These are phyloP conservation scores for Diaprepes abbreviatus DNA, from an alignment of 2,888 invertebrate species.

Conservation along the genomic window DNA sequence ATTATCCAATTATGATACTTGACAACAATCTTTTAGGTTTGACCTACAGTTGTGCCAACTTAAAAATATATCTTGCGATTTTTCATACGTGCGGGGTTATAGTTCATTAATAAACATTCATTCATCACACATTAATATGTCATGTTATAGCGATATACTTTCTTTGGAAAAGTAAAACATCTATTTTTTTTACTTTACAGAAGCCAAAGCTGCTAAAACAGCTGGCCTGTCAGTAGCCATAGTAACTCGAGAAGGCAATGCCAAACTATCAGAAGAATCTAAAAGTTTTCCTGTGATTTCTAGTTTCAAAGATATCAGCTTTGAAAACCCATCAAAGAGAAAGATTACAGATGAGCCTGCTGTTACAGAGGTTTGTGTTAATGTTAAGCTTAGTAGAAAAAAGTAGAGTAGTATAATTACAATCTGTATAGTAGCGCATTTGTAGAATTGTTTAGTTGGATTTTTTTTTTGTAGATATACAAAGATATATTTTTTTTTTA, in stretches of 20 bases:
- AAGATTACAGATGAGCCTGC: slow-evolving; percentile 61
- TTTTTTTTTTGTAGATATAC: background rate
- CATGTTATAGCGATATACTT: too few relatives aligned
- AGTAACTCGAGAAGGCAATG: slow-evolving; percentile 85
- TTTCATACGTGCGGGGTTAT: too few relatives aligned
- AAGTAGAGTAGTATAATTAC: slow-evolving; percentile 40
- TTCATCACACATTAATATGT: too few relatives aligned
- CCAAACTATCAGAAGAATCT: slow-evolving; percentile 75
- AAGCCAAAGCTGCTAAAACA: slow-evolving; percentile 84
- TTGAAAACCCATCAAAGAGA: slow-evolving; percentile 61
- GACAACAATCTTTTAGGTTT: too few relatives aligned
- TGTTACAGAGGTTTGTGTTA: slow-evolving; percentile 61
- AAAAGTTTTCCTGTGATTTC: slow-evolving; percentile 72
- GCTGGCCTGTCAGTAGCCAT: slow-evolving; percentile 81
- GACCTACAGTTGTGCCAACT: too few relatives aligned
- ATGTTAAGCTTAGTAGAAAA: slow-evolving; percentile 51
- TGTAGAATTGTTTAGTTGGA: slow-evolving; percentile 22
- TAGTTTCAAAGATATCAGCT: slow-evolving; percentile 73
- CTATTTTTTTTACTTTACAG: slow-evolving; percentile 67
- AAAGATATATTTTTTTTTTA: too few relatives aligned
- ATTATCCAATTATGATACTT: too few relatives aligned
- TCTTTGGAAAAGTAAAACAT: too few relatives aligned
- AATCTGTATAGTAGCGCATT: slow-evolving; percentile 5
- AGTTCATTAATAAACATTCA: too few relatives aligned
- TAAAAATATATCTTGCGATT: too few relatives aligned